These are phyloP conservation scores for Acleris literana DNA, from an alignment of 2,888 invertebrate species.

Conservation along the genomic window DNA sequence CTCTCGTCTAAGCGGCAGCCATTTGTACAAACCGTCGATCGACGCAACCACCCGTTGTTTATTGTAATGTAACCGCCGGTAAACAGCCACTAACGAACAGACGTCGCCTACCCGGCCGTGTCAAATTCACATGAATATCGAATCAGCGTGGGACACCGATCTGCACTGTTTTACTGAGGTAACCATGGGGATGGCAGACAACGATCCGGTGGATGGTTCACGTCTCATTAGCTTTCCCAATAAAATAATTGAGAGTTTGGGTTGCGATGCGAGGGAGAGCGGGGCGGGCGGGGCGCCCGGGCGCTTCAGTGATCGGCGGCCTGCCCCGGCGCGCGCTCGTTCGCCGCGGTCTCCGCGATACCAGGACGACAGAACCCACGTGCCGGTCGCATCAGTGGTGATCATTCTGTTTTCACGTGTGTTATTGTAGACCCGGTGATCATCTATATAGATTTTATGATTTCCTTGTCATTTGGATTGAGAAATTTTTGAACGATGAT, in stretches of 20 bases:
- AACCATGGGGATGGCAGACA: conserved; percentile 60
- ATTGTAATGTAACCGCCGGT: conserved; percentile 21
- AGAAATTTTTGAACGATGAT: conserved; percentile 2
- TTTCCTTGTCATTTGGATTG: not conserved
- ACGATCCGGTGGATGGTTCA: conserved; percentile 63
- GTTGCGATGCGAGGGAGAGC: conserved; percentile 64
- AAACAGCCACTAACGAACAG: conserved; percentile 23
- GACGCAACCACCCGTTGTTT: conserved; percentile 10
- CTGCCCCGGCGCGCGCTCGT: conserved; percentile 72
- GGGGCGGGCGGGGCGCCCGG: conserved; percentile 49
- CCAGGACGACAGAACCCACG: conserved; percentile 53
- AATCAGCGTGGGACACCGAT: conserved; percentile 17
- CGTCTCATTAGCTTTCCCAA: conserved; percentile 82
- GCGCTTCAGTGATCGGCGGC: conserved; percentile 72
- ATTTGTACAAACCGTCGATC: not conserved
- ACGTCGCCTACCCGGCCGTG: conserved; percentile 4
- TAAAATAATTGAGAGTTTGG: conserved; percentile 82
- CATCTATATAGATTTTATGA: not conserved
- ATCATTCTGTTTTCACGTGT: not conserved
- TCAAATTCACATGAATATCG: conserved; percentile 25
- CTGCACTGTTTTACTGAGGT: conserved; percentile 45
- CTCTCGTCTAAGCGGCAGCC: too few relatives aligned
- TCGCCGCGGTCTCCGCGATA: conserved; percentile 42
- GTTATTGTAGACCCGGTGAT: not conserved
- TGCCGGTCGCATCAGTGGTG: conserved; percentile 20